phyloP scores from a whole-genome alignment of 1,140 invertebrate species.

The Calephelis virginiensis region DNA sequence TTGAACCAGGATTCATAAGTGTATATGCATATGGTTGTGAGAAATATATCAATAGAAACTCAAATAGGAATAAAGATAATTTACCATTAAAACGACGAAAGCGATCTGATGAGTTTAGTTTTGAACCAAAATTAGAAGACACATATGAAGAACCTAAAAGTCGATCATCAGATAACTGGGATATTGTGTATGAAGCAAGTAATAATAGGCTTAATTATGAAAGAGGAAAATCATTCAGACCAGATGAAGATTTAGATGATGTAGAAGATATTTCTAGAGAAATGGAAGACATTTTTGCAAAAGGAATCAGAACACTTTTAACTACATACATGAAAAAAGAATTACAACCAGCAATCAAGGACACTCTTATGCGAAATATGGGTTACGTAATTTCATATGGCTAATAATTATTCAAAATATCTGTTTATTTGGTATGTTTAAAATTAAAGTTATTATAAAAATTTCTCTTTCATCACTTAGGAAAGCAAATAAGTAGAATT shows the following conservation, averaged over 20 bases:
- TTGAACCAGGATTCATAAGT: conserved; percentile 89
- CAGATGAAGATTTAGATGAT: conserved; percentile 74
- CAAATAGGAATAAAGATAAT: conserved; percentile 65
- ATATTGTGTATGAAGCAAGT: conserved; percentile 56
- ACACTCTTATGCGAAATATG: conserved; percentile 90
- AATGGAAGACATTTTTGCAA: conserved; percentile 90
- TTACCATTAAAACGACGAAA: conserved; percentile 58
- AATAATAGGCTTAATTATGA: conserved; percentile 59
- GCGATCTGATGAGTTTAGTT: conserved; percentile 63
- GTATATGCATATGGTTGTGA: conserved; percentile 91
- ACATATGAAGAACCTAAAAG: conserved; percentile 48
- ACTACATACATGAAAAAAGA: conserved; percentile 90
- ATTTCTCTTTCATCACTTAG: no score
- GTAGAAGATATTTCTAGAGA: conserved; percentile 84
- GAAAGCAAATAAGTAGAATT: not conserved
- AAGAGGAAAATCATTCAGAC: conserved; percentile 68
- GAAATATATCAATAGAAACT: conserved; percentile 73
- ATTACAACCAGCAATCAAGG: conserved; percentile 89
- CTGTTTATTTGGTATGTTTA: no score
- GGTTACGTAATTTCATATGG: conserved; percentile 92
- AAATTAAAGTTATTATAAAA: no score
- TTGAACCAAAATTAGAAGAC: conserved; percentile 50
- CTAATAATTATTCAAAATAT: conserved; percentile 25
- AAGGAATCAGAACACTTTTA: conserved; percentile 86
- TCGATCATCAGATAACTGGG: conserved; percentile 65